These are phyloP conservation scores for Polyommatus icarus DNA, from an alignment of 2,888 invertebrate genomes.

Conservation along the genomic window DNA sequence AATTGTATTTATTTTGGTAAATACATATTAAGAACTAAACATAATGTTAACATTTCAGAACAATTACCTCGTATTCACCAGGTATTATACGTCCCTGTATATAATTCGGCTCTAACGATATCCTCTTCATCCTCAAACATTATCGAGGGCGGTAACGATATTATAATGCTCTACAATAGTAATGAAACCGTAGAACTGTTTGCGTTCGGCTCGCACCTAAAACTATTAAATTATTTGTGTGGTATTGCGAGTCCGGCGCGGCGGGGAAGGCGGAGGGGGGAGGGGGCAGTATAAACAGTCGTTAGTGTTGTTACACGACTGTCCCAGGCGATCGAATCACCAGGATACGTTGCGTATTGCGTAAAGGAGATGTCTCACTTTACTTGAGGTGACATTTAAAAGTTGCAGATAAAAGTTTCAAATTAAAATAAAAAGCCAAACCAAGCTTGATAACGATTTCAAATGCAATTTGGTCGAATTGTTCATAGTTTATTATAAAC, in stretches of 20 bases:
- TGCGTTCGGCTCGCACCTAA: constrained; percentile 63
- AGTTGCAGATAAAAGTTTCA: neutral
- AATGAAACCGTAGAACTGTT: constrained; percentile 49
- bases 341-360: constrained; percentile 37
- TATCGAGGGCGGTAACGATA: neutral
- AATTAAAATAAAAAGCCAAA: no score
- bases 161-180: constrained; percentile 9
- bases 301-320: constrained; percentile 65
- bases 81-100: neutral
- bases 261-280: constrained; percentile 36
- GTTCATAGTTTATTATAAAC: no score
- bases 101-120: neutral
- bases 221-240: constrained; percentile 77
- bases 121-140: neutral
- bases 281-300: constrained; percentile 66
- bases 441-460: no score
- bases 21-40: neutral
- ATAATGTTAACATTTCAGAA: neutral
- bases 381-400: neutral
- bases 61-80: neutral
- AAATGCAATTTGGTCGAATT: no score
- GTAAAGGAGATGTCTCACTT: constrained; percentile 36
- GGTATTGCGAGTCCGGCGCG: constrained; percentile 68
- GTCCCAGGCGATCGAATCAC: constrained; percentile 47
- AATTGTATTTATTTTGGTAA: neutral